These are phyloP conservation scores for Morpho deidamia DNA, from an alignment of 2,888 invertebrate species.

Conservation along the genomic window DNA sequence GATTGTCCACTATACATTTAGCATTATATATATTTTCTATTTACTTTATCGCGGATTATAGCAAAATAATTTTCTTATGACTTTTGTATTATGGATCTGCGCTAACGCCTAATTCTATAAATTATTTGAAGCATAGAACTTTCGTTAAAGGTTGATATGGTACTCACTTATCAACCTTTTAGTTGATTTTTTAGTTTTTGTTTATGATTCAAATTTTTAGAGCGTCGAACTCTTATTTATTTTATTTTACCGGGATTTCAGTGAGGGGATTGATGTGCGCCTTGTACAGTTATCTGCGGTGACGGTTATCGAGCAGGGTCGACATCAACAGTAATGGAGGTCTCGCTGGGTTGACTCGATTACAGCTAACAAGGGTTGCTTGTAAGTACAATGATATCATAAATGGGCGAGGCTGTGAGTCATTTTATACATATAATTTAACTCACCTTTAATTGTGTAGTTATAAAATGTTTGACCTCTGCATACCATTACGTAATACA, in stretches of 20 bases:
- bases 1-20: too few relatives aligned
- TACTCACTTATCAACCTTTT: neutral
- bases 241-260: conserved; percentile 22
- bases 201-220: conserved; percentile 9
- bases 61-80: too few relatives aligned
- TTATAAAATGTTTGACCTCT: neutral
- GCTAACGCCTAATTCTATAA: too few relatives aligned
- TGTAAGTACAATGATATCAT: conserved; percentile 9
- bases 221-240: conserved; percentile 15
- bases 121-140: too few relatives aligned
- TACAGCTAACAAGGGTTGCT: conserved; percentile 49
- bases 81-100: too few relatives aligned
- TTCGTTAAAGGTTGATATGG: too few relatives aligned
- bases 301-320: conserved; percentile 37
- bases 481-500: too few relatives aligned
- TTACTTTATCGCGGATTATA: too few relatives aligned
- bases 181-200: too few relatives aligned
- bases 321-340: conserved; percentile 64
- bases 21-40: too few relatives aligned
- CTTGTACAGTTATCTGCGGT: conserved; percentile 43
- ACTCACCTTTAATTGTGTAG: neutral
- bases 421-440: conserved; percentile 2
- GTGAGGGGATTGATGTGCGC: too few relatives aligned
- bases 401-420: conserved; percentile 3
- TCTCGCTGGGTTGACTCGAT: conserved; percentile 59